Conservation (phyloP, 1,140 invertebrate species). For the Gerris buenoi region DNA sequence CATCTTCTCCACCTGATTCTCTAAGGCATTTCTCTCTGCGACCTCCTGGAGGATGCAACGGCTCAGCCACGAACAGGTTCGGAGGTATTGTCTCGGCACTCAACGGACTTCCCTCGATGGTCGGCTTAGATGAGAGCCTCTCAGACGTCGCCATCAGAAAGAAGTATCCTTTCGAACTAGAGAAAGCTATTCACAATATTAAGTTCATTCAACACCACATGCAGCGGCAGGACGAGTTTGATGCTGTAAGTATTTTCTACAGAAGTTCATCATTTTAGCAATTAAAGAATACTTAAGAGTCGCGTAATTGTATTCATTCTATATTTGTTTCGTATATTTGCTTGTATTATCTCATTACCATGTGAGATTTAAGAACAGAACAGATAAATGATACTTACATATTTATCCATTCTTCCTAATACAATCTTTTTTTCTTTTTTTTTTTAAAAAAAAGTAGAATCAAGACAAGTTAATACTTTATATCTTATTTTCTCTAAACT, state of each 20-base stretch:
- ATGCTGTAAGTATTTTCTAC: constrained; percentile 76
- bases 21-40: constrained; percentile 39
- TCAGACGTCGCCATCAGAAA: constrained; percentile 61
- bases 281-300: no score
- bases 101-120: constrained; percentile 57
- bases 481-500: no score
- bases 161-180: constrained; percentile 79
- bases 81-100: constrained; percentile 49
- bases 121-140: constrained; percentile 63
- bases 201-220: constrained; percentile 92
- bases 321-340: no score
- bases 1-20: constrained; percentile 60
- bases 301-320: no score
- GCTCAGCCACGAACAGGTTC: constrained; percentile 38
- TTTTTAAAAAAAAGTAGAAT: no score
- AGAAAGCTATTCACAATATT: constrained; percentile 85
- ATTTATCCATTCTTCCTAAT: no score
- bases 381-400: no score
- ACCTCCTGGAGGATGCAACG: constrained; percentile 45
- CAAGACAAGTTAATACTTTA: no score
- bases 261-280: no score
- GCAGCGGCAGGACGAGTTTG: constrained; percentile 81
- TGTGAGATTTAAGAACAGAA: no score
- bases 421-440: no score
- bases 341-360: no score